Conservation (phyloP, 2,888 invertebrate genomes). For the Pogonocherus hispidulus region DNA sequence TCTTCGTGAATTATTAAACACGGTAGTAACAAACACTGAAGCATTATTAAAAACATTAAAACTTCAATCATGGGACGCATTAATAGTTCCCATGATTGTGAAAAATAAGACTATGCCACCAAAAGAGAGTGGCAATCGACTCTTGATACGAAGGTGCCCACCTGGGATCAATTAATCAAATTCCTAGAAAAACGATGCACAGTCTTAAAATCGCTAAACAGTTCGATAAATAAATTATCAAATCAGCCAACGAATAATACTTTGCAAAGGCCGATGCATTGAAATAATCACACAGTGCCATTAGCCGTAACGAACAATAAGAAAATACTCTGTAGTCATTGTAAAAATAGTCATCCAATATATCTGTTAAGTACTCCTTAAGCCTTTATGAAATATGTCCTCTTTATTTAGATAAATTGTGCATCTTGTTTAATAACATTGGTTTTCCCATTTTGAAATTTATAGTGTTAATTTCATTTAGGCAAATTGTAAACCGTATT, state of each 20-base stretch:
- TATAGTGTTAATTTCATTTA: too few relatives aligned
- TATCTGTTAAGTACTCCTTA: too few relatives aligned
- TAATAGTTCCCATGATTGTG: not conserved
- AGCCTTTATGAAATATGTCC: too few relatives aligned
- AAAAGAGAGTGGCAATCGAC: not conserved
- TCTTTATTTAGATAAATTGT: too few relatives aligned
- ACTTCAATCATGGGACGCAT: not conserved
- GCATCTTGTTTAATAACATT: too few relatives aligned
- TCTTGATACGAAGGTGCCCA: not conserved
- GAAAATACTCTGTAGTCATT: too few relatives aligned
- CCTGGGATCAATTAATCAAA: conserved; percentile 1
- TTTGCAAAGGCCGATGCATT: too few relatives aligned
- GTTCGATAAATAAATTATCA: not conserved
- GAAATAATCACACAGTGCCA: too few relatives aligned
- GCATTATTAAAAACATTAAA: conserved; percentile 11
- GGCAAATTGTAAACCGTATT: too few relatives aligned
- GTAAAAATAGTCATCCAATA: too few relatives aligned
- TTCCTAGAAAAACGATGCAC: not conserved
- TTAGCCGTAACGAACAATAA: too few relatives aligned
- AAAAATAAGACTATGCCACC: not conserved
- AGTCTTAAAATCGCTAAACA: not conserved
- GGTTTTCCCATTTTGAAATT: too few relatives aligned
- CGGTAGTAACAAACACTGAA: conserved; percentile 2
- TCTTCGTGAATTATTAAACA: not conserved
- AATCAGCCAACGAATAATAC: not conserved